Evolutionary conservation across 92 coral and sea anemone genomes (phyloP), one percentile per base, ranked within the genome.

Genomic region (Ricordea florida): DNA sequence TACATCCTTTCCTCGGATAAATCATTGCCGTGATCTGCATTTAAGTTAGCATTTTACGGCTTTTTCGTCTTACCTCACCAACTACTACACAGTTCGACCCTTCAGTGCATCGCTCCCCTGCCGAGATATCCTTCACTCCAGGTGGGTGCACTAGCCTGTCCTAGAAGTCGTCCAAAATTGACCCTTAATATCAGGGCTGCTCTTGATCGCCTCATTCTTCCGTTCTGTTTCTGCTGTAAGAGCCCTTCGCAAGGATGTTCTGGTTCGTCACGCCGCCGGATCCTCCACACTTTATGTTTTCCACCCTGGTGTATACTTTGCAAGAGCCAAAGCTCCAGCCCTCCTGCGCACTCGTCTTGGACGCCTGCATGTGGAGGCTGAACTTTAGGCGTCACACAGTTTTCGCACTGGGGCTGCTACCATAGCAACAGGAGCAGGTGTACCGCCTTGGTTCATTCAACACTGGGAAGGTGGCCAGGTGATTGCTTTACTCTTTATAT

Each of bases 151-250:
- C 29, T 3, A 56, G 1, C 8, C 4, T 27, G 40, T 22, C n/a
- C 18, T 9, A 24, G 7, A 56, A 56, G 41, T 28, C 63, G 5
- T 56, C 63, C 35, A 56, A 56, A 13, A 56, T 37, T 1, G 41
- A 56, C 41, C 63, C 63, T 56, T 56, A 56, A 15, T 4, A 37
- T 13, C 63, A 56, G 23, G 63, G 63, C 23, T 56, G 36, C 18
- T 27, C 3, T 16, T 56, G 37, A 56, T 10, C 5, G 63, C 63
- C 36, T 37, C 40, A 2, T 56, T 29, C 1, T 18, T 0, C 11
- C 29, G 18, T 16, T 27, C 63, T 25, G 63, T 56, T n/a, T 56
- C 35, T 27, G 63, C 63, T 27, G 63, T 56, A 8, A 8, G 9
- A 37, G 44, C 44, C 44, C 9, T n/a, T 8, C 44, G 44, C 44